Percentiles rank a stretch among this genome's conserved stretches.
phyloP scores from a whole-genome alignment of 2,113 vertebrate genomes.

The Gavia stellata region DNA sequence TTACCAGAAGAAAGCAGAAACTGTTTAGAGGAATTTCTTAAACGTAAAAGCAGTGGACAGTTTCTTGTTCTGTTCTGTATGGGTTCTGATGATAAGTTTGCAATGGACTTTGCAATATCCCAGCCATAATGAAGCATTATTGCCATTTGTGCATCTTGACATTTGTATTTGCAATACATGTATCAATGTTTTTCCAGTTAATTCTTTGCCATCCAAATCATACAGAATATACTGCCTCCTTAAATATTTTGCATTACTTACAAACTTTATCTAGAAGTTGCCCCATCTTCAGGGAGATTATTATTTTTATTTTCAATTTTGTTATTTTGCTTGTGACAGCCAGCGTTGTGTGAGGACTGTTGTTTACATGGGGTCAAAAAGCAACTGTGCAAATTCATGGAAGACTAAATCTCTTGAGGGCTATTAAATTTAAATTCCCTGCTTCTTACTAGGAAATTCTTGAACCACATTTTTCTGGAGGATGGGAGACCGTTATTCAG shows the following conservation, averaged over 20 bases:
- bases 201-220: not conserved
- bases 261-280: not conserved
- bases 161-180: not conserved
- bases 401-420: not conserved
- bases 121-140: not conserved
- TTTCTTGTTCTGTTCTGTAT: not conserved
- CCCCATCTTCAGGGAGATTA: not conserved
- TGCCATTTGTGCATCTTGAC: not conserved
- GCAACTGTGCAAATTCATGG: not conserved
- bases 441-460: not conserved
- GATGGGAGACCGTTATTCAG: not conserved
- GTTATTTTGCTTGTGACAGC: not conserved
- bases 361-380: not conserved
- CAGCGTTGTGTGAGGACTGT: not conserved
- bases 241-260: not conserved
- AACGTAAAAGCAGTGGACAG: not conserved
- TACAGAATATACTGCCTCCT: not conserved
- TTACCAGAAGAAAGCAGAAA: not conserved
- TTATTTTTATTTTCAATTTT: not conserved
- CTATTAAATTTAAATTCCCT: not conserved
- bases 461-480: not conserved
- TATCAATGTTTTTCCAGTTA: not conserved
- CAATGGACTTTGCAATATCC: not conserved
- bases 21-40: not conserved
- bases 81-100: not conserved